Conservation (phyloP, 2,797 vertebrate genomes). For the Echiichthys vipera region DNA sequence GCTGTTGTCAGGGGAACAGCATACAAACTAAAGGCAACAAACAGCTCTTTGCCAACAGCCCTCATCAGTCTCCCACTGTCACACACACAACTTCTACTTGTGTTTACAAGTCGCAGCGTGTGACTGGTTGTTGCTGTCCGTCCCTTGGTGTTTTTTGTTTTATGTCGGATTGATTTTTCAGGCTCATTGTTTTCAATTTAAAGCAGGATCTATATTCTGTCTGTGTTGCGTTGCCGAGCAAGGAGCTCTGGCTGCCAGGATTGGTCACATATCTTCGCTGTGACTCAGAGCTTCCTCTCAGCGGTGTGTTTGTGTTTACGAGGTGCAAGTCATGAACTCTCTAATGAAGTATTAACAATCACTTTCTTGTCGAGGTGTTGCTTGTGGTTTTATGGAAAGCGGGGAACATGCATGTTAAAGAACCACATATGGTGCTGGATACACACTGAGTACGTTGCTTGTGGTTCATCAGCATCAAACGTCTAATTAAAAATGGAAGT, state of each 20-base stretch:
- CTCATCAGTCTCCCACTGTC: constrained; percentile 45
- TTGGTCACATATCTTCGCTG: constrained; percentile 73
- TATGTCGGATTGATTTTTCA: not conserved
- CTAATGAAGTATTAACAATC: constrained; percentile 85
- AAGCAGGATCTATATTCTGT: constrained; percentile 12
- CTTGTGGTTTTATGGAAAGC: constrained; percentile 70
- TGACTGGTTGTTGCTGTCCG: constrained; percentile 11
- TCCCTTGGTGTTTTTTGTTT: not conserved
- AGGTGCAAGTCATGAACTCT: constrained; percentile 83
- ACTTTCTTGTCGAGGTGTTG: constrained; percentile 83
- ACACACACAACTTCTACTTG: constrained; percentile 14
- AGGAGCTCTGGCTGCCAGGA: constrained; percentile 58
- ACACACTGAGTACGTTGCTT: constrained; percentile 26
- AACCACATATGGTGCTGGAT: constrained; percentile 46
- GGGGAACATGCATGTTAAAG: constrained; percentile 55
- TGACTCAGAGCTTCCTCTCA: constrained; percentile 82
- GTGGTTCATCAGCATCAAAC: constrained; percentile 38
- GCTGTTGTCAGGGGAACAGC: constrained; percentile 73
- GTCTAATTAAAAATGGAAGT: constrained; percentile 51
- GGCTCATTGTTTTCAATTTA: not conserved
- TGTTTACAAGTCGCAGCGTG: constrained; percentile 37
- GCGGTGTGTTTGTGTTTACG: constrained; percentile 81
- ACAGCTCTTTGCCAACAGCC: constrained; percentile 36
- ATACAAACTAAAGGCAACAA: constrained; percentile 73
- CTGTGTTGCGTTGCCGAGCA: constrained; percentile 37